Evolutionary conservation across 2,888 invertebrate species (phyloP), one percentile per base, ranked within the genome.

Genomic region (Serrognathus titanus): DNA sequence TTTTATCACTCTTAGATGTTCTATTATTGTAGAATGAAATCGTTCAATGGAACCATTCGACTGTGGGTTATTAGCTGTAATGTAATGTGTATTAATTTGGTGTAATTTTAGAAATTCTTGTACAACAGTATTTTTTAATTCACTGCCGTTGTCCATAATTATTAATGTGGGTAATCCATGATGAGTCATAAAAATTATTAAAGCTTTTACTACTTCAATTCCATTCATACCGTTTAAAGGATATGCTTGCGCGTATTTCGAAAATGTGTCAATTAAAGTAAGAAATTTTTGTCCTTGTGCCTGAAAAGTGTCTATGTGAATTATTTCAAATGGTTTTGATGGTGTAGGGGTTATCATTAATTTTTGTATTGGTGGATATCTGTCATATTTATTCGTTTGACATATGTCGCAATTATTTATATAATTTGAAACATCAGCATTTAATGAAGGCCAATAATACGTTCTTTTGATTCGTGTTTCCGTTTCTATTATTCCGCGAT

Each of bases 201-300:
- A 38, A n/a, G 38, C 38, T 38, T 38, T 38, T 38, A 38, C 11
- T 38, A 38, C 38, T 38, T 38, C 38, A n/a, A 55, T 49, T n/a
- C 40, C 13, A 9, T 49, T 49, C 10, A 50, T 9, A 24, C 53
- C 52, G 20, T 31, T 16, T 20, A 59, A 35, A 11, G 11, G 47
- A 45, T 59, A 56, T 3, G 53, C 56, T 51, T 59, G 56, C 1
- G 51, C 24, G 12, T 59, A 59, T 37, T 48, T 51, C 7, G 57
- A 57, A 37, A 52, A 60, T 45, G 54, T 45, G 35, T 60, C 57
- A 9, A 57, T 51, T 2, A 55, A 48, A 6, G 57, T 60, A n/a
- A 60, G 9, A 11, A 53, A 57, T 51, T 53, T 59, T 41, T 51
- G n/a, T 9, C 24, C 40, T 13, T 60, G 51, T 35, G 54, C 53